Base-by-base conservation (phyloP, 2,888 invertebrate genomes). In the Galerucella calmariensis region DNA sequence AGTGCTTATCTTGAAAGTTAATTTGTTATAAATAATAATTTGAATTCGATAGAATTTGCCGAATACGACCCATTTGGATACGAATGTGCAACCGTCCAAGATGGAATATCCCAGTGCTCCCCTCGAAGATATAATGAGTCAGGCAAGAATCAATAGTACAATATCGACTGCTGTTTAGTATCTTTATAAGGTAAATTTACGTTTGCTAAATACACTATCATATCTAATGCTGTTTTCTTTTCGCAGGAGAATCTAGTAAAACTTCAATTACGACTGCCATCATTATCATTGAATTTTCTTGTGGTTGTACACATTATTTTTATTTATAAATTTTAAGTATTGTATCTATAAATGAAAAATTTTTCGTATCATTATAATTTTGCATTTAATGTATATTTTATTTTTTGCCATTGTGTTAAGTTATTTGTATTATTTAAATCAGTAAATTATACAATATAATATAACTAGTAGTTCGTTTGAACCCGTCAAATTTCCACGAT, bases 1-100 rank as follows among this genome's bases (percentile, higher is more conserved):
- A 16, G 16, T 56, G n/a, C 4, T 6, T 56, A 20, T 16, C 2
- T 10, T 20, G 0, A 10, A 20, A 16, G 8, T 61, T 14, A 59
- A 24, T 24, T 59, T 59, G 12, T 10, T 16, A 59, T 20, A 65
- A 71, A 27, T 24, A 70, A 65, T 67, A n/a, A 41, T 67, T 71
- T 41, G 44, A 67, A 68, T 61, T 75, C 69, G n/a, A 35, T 56
- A 86, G 86, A 85, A 79, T 79, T 85, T 73, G 83, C 85, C 76
- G 85, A 85, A 75, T 86, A 84, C 76, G 86, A 86, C 61, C 85
- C 85, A 67, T 84, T 84, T 78, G 80, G 83, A 77, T 74, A 73
- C 71, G 81, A 83, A 70, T 75, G 76, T 77, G 46, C 81, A 76
- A 68, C 82, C 82, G 56, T 83, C 82, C 74, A 81, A 77, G 77